Evolutionary conservation across 2,797 vertebrate species (phyloP).

Genomic region (Megalops cyprinoides): DNA sequence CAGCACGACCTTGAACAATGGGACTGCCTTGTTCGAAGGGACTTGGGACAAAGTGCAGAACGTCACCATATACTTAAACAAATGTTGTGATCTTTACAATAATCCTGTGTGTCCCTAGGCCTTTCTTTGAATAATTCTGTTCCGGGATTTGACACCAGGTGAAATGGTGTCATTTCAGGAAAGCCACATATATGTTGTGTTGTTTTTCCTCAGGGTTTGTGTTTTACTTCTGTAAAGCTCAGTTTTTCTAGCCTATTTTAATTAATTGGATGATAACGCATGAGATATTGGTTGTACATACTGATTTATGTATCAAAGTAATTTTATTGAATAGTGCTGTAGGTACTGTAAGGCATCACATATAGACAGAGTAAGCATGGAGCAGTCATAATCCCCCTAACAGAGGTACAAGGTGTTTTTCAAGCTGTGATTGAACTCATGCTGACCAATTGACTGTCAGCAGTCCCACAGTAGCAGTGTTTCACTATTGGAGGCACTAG

Average conservation of each 20-base stretch:
- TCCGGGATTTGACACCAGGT: not conserved
- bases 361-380: not conserved
- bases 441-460: not conserved
- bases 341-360: not conserved
- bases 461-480: no score
- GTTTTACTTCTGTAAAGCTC: not conserved
- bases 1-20: slow-evolving; percentile 70
- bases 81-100: slow-evolving; percentile 80
- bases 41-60: slow-evolving; percentile 66
- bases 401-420: not conserved
- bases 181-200: not conserved
- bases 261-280: not conserved
- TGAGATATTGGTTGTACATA: not conserved
- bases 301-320: not conserved
- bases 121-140: not conserved
- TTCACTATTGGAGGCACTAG: not conserved
- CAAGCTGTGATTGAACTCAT: no score
- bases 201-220: not conserved
- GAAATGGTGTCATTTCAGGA: no score
- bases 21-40: slow-evolving; percentile 67
- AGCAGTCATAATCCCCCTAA: not conserved
- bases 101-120: slow-evolving; percentile 59
- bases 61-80: slow-evolving; percentile 53
- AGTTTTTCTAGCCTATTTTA: slow-evolving; percentile 6
- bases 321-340: not conserved